These are phyloP conservation scores for Oncorhynchus tshawytscha DNA, from an alignment of 2,113 vertebrate genomes.

Conservation along the genomic window DNA sequence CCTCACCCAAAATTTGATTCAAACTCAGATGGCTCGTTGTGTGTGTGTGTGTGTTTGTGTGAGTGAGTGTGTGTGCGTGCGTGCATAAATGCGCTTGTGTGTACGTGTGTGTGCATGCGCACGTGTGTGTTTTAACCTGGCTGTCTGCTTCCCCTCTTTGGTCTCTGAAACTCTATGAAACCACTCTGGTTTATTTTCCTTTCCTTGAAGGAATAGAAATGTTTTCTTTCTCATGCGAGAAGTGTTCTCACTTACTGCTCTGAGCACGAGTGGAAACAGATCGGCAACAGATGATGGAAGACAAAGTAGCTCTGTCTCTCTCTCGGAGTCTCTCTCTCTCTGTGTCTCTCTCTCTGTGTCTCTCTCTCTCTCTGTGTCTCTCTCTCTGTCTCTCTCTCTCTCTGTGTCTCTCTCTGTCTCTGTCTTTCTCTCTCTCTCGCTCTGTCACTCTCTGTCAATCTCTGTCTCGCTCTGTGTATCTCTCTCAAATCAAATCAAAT, in stretches of 20 bases:
- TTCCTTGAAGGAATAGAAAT: conserved; percentile 65
- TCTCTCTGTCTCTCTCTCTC: not conserved
- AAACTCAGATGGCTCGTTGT: not conserved
- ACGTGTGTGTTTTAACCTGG: not conserved
- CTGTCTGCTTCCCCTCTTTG: conserved; percentile 48
- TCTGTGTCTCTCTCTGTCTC: no score
- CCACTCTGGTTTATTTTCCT: conserved; percentile 65
- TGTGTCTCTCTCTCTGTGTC: no score
- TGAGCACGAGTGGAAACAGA: conserved; percentile 78
- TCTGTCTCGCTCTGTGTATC: no score
- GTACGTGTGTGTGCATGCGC: no score
- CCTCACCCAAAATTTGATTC: conserved; percentile 44
- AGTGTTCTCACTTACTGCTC: conserved; percentile 76
- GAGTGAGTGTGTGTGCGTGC: no score
- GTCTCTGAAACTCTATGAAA: conserved; percentile 45
- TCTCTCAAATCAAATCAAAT: no score
- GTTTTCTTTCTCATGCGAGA: conserved; percentile 69
- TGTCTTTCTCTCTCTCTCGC: no score
- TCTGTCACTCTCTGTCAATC: no score
- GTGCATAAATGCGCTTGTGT: no score
- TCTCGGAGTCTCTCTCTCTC: conserved; percentile 26
- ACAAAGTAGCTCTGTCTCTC: conserved; percentile 71
- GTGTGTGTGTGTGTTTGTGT: not conserved
- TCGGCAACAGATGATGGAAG: conserved; percentile 70
- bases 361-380: conserved; percentile 27